phyloP scores from a whole-genome alignment of 2,113 vertebrate species.

The Siniperca chuatsi region DNA sequence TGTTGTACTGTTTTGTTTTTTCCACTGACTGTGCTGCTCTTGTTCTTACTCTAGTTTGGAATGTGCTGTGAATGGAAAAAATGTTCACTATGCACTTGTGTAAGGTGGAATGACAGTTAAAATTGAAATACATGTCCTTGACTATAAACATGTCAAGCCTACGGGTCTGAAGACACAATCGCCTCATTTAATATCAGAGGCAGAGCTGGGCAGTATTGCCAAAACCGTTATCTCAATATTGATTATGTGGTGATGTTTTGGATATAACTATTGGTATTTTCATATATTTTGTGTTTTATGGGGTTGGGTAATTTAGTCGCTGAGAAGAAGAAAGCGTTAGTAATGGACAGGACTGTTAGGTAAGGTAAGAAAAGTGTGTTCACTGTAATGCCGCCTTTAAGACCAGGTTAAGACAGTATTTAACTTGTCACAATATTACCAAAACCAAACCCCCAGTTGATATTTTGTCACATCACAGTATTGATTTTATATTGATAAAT shows the following conservation, averaged over 20 bases:
- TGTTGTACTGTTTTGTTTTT: conserved; percentile 3
- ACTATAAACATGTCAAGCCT: neutral
- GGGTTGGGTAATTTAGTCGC: neutral
- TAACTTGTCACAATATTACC: neutral
- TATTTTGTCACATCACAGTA: neutral
- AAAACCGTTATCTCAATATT: neutral
- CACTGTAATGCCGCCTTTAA: neutral
- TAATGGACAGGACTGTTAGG: neutral
- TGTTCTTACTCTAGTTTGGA: conserved; percentile 34
- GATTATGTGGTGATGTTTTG: conserved; percentile 20
- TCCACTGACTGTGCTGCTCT: conserved; percentile 19
- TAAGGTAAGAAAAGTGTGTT: neutral
- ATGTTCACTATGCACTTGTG: neutral
- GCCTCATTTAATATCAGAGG: neutral
- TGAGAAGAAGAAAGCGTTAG: neutral
- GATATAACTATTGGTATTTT: neutral
- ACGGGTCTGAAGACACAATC: neutral
- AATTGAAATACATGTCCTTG: neutral
- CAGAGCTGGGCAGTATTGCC: neutral
- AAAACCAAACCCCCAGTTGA: neutral
- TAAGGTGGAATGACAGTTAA: neutral
- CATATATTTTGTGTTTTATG: neutral
- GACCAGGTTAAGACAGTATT: neutral
- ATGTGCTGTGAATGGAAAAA: conserved; percentile 41
- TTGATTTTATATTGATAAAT: conserved; percentile 14